Evolutionary conservation across 1,140 invertebrate genomes (phyloP), one percentile per base, ranked within the genome.

Genomic region (Lepidurus apus): DNA sequence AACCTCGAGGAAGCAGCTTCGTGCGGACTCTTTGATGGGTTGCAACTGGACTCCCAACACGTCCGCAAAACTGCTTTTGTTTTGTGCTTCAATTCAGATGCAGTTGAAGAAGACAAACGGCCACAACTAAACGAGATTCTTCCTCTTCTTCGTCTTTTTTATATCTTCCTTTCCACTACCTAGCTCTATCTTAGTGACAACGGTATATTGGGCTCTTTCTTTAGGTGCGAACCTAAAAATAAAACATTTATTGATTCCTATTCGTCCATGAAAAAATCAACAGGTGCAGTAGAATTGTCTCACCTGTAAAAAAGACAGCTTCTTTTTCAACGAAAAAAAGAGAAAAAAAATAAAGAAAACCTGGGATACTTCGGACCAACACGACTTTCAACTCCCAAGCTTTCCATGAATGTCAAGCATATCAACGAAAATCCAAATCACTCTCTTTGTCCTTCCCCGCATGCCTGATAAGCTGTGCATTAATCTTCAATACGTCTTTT

Each of bases 1-100:
- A 65, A 65, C 17, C 53, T 65, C 17, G 21, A 21, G 53, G n/a
- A 65, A n/a, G 53, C 53, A n/a, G 53, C 53, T 65, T 13, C 53
- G 53, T 65, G 53, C 53, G 53, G 53, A 65, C 53, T 65, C 13
- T 17, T 13, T 65, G 53, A 65, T 65, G 53, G 53, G 53, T 65
- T n/a, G 21, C 53, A 65, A 65, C 53, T 65, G 53, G 53, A 65
- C 53, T 65, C 21, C 9, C 53, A 13, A n/a, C 53, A 65, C 17
- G 17, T n/a, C 17, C 53, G 5, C 53, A 65, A 13, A 65, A 13
- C 17, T 65, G 17, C 53, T 65, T 65, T 13, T 21, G 17, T 65
- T 65, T 9, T 17, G 53, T 65, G 7, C 21, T 65, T 65, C 45
- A 21, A 13, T 65, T 47, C 34, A 34, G 45, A 11, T 21, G 53